phyloP scores from a whole-genome alignment of 2,888 invertebrate genomes.

The Mechanitis mazaeus region DNA sequence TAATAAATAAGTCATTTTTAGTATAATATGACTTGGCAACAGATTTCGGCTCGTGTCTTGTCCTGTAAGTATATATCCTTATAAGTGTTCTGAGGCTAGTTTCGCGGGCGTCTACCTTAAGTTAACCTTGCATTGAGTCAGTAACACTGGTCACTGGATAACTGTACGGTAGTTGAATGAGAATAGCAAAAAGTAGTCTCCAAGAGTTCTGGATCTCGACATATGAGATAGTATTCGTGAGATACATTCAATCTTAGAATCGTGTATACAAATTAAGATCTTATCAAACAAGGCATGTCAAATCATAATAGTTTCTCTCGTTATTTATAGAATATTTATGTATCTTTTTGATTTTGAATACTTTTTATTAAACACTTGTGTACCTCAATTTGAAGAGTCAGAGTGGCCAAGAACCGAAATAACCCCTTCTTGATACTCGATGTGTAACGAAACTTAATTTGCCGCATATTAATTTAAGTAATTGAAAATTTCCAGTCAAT shows the following conservation, averaged over 20 bases:
- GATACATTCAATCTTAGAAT: neutral
- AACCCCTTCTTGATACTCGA: too few species aligned
- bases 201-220: constrained; percentile 16
- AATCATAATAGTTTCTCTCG: neutral
- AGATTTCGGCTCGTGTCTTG: constrained; percentile 44
- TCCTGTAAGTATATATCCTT: constrained; percentile 53
- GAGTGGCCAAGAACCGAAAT: too few species aligned
- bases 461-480: neutral
- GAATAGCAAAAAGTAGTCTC: constrained; percentile 49
- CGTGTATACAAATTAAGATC: neutral
- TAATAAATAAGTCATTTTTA: constrained; percentile 35
- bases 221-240: neutral
- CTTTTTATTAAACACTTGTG: too few species aligned
- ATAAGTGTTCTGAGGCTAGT: constrained; percentile 49
- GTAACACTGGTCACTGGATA: constrained; percentile 63
- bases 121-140: constrained; percentile 71
- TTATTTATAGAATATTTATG: neutral
- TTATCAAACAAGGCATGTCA: neutral
- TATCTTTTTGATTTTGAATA: too few species aligned
- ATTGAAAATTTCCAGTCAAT: neutral
- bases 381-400: too few species aligned
- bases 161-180: constrained; percentile 64
- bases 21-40: constrained; percentile 36
- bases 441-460: constrained; percentile 8
- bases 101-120: constrained; percentile 62